Percentiles rank a stretch among this genome's conserved stretches.
phyloP scores from a whole-genome alignment of 1,140 invertebrate species.

The Uloborus diversus region DNA sequence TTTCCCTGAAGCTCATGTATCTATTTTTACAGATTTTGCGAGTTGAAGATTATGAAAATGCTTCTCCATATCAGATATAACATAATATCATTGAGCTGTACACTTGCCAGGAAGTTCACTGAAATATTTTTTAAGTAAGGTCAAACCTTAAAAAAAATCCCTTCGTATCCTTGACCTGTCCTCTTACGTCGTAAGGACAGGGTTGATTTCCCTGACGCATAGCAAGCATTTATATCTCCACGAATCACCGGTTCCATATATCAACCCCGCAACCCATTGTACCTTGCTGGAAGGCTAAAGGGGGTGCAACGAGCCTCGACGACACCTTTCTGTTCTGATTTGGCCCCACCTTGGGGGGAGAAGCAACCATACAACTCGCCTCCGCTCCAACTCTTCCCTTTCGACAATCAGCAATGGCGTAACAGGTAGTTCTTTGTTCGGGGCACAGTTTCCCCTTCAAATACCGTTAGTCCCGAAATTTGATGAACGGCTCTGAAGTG shows the following conservation, averaged over 20 bases:
- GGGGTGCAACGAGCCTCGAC: neutral
- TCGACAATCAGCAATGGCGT: slow-evolving; percentile 14
- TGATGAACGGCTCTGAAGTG: slow-evolving; percentile 15
- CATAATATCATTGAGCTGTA: neutral
- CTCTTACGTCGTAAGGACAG: slow-evolving; percentile 25
- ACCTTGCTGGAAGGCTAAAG: too few relatives aligned
- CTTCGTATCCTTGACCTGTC: slow-evolving; percentile 25
- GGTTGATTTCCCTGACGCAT: slow-evolving; percentile 14
- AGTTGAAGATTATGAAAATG: too few relatives aligned
- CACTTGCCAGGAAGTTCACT: neutral
- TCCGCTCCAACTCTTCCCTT: neutral
- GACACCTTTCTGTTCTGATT: neutral
- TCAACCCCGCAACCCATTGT: neutral
- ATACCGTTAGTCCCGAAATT: neutral
- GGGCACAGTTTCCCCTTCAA: slow-evolving; percentile 1
- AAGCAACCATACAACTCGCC: slow-evolving; percentile 11
- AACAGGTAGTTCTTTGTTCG: slow-evolving; percentile 31
- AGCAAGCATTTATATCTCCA: neutral
- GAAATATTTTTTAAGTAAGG: neutral
- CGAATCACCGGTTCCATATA: slow-evolving; percentile 3
- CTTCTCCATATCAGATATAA: too few relatives aligned
- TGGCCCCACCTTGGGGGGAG: slow-evolving; percentile 15
- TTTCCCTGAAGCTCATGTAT: too few relatives aligned
- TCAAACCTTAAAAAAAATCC: slow-evolving; percentile 3
- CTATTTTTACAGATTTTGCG: too few relatives aligned